Percentiles rank a stretch among this genome's conserved stretches.
Evolutionary conservation across 2,113 vertebrate genomes (phyloP).

Genomic region (Chaetodon auriga): DNA sequence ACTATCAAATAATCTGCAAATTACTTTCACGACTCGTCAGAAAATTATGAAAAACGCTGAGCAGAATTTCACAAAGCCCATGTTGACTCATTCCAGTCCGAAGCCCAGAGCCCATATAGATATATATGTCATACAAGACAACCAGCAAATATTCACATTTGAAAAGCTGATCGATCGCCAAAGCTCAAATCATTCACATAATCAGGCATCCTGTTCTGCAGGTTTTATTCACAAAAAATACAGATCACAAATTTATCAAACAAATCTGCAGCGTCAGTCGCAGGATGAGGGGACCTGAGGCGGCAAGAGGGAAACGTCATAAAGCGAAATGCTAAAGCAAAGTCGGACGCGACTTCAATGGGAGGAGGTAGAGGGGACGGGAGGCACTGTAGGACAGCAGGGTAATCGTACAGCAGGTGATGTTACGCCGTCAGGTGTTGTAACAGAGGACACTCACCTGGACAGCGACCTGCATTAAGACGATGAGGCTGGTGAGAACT

Average conservation of each 20-base stretch:
- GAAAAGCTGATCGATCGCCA: background rate
- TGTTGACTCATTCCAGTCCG: background rate
- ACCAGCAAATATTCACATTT: background rate
- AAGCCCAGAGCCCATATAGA: too few relatives aligned
- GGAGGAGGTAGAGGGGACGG: background rate
- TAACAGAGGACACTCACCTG: constrained; percentile 11
- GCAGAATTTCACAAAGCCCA: too few relatives aligned
- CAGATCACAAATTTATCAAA: too few relatives aligned
- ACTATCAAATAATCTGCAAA: too few relatives aligned
- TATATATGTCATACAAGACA: background rate
- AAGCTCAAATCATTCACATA: background rate
- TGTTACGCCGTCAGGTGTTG: constrained; percentile 13
- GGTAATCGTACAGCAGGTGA: background rate
- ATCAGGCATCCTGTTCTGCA: background rate
- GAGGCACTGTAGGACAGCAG: background rate
- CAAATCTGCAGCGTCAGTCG: too few relatives aligned
- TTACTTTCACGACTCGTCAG: background rate
- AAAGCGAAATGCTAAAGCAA: background rate
- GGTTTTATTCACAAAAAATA: too few relatives aligned
- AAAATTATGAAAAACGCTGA: background rate
- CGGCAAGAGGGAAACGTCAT: background rate
- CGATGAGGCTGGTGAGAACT: background rate
- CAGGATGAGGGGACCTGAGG: too few relatives aligned
- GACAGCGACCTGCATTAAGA: background rate
- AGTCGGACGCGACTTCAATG: background rate